These are phyloP conservation scores for Erpobdella octoculata DNA, from an alignment of 2,888 invertebrate genomes.

Conservation along the genomic window DNA sequence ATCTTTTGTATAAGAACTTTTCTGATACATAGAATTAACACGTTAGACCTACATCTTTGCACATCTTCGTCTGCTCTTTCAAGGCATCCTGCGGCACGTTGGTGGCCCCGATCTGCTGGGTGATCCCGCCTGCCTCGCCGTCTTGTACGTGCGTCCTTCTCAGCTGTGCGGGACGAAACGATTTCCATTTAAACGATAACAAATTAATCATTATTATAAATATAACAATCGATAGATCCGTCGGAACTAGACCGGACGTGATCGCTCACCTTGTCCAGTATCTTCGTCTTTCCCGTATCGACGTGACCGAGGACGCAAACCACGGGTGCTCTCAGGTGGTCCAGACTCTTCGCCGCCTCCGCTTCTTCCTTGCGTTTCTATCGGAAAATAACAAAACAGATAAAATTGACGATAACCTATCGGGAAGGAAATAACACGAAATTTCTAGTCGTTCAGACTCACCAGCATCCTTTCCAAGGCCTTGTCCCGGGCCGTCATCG, in stretches of 20 bases:
- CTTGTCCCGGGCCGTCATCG: constrained; percentile 37
- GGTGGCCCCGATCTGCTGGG: constrained; percentile 98
- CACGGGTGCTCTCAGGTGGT: constrained; percentile 81
- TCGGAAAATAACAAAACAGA: background rate
- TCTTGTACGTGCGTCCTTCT: constrained; percentile 56
- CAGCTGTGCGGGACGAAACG: constrained; percentile 52
- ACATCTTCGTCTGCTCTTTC: constrained; percentile 83
- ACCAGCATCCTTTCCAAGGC: constrained; percentile 43
- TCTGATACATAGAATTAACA: background rate
- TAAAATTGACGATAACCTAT: too few species aligned
- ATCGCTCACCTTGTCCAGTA: constrained; percentile 71
- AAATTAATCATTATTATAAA: background rate
- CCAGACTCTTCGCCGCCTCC: constrained; percentile 62
- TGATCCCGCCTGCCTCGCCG: constrained; percentile 93
- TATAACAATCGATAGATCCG: background rate
- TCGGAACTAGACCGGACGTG: too few species aligned
- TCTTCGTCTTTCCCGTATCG: constrained; percentile 98
- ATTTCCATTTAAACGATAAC: background rate
- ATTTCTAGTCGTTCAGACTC: too few species aligned
- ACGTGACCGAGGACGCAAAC: constrained; percentile 96
- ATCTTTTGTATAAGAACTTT: background rate
- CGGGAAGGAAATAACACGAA: too few species aligned
- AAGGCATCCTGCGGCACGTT: constrained; percentile 95
- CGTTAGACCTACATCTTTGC: constrained; percentile 68
- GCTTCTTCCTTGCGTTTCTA: constrained; percentile 61